phyloP scores from a whole-genome alignment of 2,797 vertebrate genomes.

The Okamejei kenojei region DNA sequence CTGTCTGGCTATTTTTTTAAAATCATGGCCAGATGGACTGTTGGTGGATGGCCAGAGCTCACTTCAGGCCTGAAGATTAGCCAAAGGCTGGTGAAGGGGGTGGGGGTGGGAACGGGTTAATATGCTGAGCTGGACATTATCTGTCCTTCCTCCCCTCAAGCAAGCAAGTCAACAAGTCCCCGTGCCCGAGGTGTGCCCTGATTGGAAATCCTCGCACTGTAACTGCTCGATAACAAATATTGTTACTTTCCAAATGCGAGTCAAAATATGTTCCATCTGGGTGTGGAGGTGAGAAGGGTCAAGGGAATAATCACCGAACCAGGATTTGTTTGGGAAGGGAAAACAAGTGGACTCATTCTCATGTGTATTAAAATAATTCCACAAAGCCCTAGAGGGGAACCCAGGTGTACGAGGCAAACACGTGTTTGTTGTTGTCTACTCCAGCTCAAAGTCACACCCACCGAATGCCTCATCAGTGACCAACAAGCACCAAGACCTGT shows the following conservation, averaged over 20 bases:
- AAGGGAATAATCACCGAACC: neutral
- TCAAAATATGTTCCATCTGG: neutral
- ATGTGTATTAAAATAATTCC: neutral
- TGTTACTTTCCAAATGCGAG: neutral
- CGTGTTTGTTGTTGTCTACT: neutral
- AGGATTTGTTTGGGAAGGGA: conserved; percentile 11
- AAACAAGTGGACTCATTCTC: neutral
- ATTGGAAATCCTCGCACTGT: neutral
- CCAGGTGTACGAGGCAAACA: conserved; percentile 20
- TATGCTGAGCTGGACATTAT: neutral
- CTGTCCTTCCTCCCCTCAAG: no score
- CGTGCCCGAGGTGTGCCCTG: neutral
- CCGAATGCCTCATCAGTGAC: neutral
- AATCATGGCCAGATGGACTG: neutral
- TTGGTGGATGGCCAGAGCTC: neutral
- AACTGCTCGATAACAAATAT: neutral
- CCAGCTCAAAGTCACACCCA: conserved; percentile 15
- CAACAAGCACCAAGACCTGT: no score
- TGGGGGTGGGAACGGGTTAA: neutral
- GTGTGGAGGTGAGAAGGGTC: neutral
- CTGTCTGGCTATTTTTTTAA: neutral
- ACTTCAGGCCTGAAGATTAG: neutral
- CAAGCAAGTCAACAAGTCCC: no score
- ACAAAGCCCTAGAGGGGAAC: neutral
- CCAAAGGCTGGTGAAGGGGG: neutral